Percentiles rank a stretch among this genome's conserved stretches.
These are phyloP conservation scores for Boloria euphrosyne DNA, from an alignment of 2,888 invertebrate genomes.

Conservation along the genomic window DNA sequence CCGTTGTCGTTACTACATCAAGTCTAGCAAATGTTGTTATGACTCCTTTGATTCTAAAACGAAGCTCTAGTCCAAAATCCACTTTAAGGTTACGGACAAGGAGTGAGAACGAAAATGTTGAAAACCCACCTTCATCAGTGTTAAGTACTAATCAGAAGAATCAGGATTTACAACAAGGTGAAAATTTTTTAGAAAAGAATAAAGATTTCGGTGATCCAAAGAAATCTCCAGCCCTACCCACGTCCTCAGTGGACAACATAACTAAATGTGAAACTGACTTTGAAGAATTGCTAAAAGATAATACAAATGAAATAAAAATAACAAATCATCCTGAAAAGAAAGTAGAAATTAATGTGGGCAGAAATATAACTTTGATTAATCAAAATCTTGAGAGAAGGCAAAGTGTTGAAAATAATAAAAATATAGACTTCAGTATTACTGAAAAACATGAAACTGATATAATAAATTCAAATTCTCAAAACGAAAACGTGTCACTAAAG, in stretches of 20 bases:
- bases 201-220: conserved; percentile 44
- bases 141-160: conserved; percentile 27
- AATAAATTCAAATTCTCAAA: conserved; percentile 4
- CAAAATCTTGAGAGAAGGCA: conserved; percentile 45
- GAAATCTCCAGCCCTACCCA: conserved; percentile 16
- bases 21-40: conserved; percentile 63
- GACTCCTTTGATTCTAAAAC: conserved; percentile 68
- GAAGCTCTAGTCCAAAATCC: conserved; percentile 49
- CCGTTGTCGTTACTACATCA: conserved; percentile 56
- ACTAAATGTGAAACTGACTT: conserved; percentile 76
- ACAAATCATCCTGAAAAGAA: conserved; percentile 70
- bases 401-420: conserved; percentile 17
- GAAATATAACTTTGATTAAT: conserved; percentile 58
- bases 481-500: conserved; percentile 13
- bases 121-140: conserved; percentile 34
- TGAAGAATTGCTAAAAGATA: conserved; percentile 77
- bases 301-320: conserved; percentile 76
- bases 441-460: conserved; percentile 31
- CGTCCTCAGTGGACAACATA: conserved; percentile 45
- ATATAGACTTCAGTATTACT: conserved; percentile 28
- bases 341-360: conserved; percentile 70
- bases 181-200: conserved; percentile 39
- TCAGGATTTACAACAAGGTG: conserved; percentile 25
- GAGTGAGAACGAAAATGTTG: conserved; percentile 52
- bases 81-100: conserved; percentile 57